A percentile compares a stretch with the other conserved stretches of the same genome.
phyloP scores from a whole-genome alignment of 2,888 invertebrate species.

The Thymelicus lineola region DNA sequence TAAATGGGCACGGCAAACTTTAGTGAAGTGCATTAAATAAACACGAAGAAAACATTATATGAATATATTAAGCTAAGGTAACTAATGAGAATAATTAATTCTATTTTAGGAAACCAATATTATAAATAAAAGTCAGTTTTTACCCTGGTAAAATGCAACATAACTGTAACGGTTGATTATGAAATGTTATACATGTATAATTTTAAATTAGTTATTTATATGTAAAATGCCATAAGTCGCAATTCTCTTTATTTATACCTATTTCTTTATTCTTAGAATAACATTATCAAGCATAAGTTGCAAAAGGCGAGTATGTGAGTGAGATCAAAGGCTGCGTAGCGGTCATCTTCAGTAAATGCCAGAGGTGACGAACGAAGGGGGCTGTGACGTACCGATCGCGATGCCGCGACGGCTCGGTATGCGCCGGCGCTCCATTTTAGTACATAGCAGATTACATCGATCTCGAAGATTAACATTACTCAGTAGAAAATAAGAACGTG shows the following conservation, averaged over 20 bases:
- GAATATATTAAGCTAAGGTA: too few species aligned
- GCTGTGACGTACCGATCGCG: slow-evolving; percentile 46
- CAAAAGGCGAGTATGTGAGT: slow-evolving; percentile 62
- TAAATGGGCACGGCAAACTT: too few species aligned
- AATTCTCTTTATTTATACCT: not conserved
- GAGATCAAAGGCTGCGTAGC: slow-evolving; percentile 75
- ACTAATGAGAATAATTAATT: too few species aligned
- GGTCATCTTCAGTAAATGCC: slow-evolving; percentile 75
- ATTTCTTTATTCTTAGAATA: slow-evolving; percentile 48
- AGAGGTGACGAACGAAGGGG: slow-evolving; percentile 60
- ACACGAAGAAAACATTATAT: too few species aligned
- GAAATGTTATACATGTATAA: slow-evolving; percentile 1
- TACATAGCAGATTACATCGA: slow-evolving; percentile 38
- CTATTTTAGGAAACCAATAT: too few species aligned
- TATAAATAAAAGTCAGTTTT: too few species aligned
- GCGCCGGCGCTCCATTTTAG: slow-evolving; percentile 49
- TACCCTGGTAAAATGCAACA: too few species aligned
- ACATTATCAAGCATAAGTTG: slow-evolving; percentile 73
- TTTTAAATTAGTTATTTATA: not conserved
- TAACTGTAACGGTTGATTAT: too few species aligned
- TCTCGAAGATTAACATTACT: slow-evolving; percentile 33
- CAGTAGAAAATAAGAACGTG: slow-evolving; percentile 22
- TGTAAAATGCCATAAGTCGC: not conserved
- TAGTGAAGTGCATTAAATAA: too few species aligned
- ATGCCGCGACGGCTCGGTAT: slow-evolving; percentile 72